A percentile compares a stretch with the other conserved stretches of the same genome.
Conservation (phyloP, 2,888 invertebrate genomes). For the Unio delphinus region DNA sequence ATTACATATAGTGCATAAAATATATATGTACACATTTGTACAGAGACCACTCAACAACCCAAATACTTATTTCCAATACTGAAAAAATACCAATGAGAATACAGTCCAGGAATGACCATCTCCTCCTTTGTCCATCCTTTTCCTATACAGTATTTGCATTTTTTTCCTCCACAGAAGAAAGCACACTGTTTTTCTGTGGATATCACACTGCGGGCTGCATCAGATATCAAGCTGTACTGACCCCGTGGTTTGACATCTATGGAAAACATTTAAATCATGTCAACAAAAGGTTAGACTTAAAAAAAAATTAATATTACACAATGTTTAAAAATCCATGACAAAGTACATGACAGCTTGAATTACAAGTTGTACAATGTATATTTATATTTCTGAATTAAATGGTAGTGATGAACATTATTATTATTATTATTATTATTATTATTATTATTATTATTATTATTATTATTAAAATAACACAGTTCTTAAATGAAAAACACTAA, state of each 20-base stretch:
- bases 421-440: too few relatives aligned
- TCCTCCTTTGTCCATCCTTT: slow-evolving; percentile 76
- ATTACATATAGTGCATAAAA: too few relatives aligned
- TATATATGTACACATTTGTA: too few relatives aligned
- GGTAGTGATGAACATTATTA: too few relatives aligned
- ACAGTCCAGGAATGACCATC: slow-evolving; percentile 84
- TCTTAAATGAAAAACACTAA: too few relatives aligned
- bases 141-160: slow-evolving; percentile 84
- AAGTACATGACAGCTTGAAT: neutral
- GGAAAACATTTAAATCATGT: neutral
- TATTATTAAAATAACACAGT: too few relatives aligned
- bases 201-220: slow-evolving; percentile 71
- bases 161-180: slow-evolving; percentile 86
- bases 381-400: neutral
- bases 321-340: neutral
- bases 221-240: slow-evolving; percentile 65
- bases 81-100: slow-evolving; percentile 83
- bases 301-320: neutral
- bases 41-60: too few relatives aligned
- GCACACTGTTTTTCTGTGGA: slow-evolving; percentile 84
- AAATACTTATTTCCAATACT: too few relatives aligned
- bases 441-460: too few relatives aligned
- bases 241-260: slow-evolving; percentile 51
- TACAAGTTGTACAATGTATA: too few relatives aligned
- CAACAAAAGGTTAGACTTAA: neutral